These are phyloP conservation scores for Gymnocephalus cernua DNA, from an alignment of 2,113 vertebrate species.

Conservation along the genomic window DNA sequence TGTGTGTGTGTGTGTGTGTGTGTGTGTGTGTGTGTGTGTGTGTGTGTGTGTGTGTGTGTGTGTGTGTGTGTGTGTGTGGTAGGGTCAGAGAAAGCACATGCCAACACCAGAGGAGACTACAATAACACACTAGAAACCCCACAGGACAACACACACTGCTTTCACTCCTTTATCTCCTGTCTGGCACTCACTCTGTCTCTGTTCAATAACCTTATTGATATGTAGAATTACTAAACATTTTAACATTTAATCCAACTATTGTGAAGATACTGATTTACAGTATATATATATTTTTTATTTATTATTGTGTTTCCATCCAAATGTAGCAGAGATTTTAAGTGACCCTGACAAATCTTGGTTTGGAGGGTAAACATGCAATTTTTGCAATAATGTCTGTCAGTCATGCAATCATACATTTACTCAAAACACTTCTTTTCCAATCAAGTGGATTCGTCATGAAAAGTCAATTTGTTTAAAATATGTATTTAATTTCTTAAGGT, in stretches of 20 bases:
- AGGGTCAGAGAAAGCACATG: slow-evolving; percentile 81
- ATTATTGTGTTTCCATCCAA: not conserved
- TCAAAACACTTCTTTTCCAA: not conserved
- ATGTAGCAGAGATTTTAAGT: not conserved
- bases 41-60: slow-evolving; percentile 17
- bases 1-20: slow-evolving; percentile 29
- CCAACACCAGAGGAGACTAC: slow-evolving; percentile 75
- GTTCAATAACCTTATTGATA: not conserved
- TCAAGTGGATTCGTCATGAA: not conserved
- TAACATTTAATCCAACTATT: not conserved
- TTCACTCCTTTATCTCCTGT: slow-evolving; percentile 56
- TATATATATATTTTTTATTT: not conserved
- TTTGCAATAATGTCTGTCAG: not conserved
- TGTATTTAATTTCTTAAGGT: not conserved
- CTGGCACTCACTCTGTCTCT: slow-evolving; percentile 45
- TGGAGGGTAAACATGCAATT: not conserved
- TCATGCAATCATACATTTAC: not conserved
- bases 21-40: slow-evolving; percentile 23
- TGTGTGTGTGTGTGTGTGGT: not conserved
- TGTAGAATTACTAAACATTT: not conserved
- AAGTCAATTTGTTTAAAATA: not conserved
- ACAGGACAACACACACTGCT: slow-evolving; percentile 64
- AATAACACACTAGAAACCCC: slow-evolving; percentile 83
- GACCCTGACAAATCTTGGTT: not conserved
- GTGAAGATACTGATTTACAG: not conserved